Conservation (phyloP, 2,797 vertebrate genomes). For the Neomorphus geoffroyi region DNA sequence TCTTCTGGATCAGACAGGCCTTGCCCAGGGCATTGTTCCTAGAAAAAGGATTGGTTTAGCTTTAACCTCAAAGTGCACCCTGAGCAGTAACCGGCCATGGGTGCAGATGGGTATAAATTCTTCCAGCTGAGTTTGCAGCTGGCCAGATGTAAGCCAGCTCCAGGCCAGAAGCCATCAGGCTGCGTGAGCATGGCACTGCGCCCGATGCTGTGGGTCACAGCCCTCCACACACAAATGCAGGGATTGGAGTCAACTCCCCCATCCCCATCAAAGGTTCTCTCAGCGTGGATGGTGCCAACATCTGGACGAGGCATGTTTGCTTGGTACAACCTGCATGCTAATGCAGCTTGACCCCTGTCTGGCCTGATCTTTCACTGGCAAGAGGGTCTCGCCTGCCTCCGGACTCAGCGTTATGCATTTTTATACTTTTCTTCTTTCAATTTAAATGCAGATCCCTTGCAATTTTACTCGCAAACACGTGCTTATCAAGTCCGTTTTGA, state of each 20-base stretch:
- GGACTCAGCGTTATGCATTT: not conserved
- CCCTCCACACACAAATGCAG: rapidly evolving
- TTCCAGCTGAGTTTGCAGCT: not conserved
- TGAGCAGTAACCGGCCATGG: not conserved
- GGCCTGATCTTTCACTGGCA: not conserved
- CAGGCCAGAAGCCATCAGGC: not conserved
- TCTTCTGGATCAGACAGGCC: conserved; percentile 21
- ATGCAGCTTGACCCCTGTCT: not conserved
- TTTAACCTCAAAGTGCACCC: conserved; percentile 28
- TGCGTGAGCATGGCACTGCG: rapidly evolving
- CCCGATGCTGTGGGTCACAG: rapidly evolving
- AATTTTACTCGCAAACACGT: not conserved
- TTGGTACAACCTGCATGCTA: not conserved
- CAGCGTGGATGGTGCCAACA: not conserved
- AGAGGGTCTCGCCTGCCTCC: rapidly evolving
- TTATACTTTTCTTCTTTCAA: not conserved
- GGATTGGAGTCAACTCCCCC: not conserved
- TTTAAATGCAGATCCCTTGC: not conserved
- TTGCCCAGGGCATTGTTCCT: conserved; percentile 45
- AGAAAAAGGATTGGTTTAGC: conserved; percentile 32
- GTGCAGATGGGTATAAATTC: conserved; percentile 2
- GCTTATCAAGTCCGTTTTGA: not conserved
- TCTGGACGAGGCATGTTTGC: not conserved
- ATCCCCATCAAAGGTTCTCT: not conserved
- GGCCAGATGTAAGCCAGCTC: not conserved